Base-by-base conservation (phyloP, 2,113 vertebrate species). In the Hirundichthys speculiger region DNA sequence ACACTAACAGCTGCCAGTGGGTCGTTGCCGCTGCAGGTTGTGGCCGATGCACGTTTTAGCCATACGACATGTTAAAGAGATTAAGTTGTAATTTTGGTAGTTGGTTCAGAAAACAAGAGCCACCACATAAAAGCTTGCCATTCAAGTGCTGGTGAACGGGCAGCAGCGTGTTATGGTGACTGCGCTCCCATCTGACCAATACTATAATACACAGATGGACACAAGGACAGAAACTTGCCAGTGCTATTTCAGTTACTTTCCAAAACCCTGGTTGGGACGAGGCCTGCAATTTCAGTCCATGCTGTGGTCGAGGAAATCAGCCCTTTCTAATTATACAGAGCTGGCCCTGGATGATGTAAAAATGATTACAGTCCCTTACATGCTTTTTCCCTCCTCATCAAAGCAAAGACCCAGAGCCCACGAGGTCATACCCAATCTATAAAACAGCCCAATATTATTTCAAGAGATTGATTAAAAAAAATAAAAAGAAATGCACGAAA, bases 251-350 rank as follows among this genome's bases (percentile, higher is more conserved):
- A 73, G 88, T 76, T 66, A 62, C 83, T 87, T 83, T 84, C 84
- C 85, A 80, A 64, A 88, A 86, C 75, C 78, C 69, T 52, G 69
- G 82, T 63, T 57, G 55, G 78, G 76, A 69, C 82, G 73, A 88
- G 84, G 75, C 86, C 92, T 91, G 82, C 90, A 92, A 92, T 92
- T 92, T 92, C 73, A 90, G 77, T 43, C 75, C 76, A 70, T 80
- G 79, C 89, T 87, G 91, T 83, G 91, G 90, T 90, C 81, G 76
- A 86, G 82, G 75, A 91, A 92, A 84, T 85, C 87, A 86, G 80
- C 76, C 77, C 86, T 88, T 89, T 90, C 84, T 91, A 93, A 93
- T 93, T 92, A 93, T 87, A 88, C 72, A 59, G 58, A 51, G 66
- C 85, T 85, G 78, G 69, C 77, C 79, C 39, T 42, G 79, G 57